These are phyloP conservation scores for Fragum sueziense DNA, from an alignment of 2,888 invertebrate genomes.

Conservation along the genomic window DNA sequence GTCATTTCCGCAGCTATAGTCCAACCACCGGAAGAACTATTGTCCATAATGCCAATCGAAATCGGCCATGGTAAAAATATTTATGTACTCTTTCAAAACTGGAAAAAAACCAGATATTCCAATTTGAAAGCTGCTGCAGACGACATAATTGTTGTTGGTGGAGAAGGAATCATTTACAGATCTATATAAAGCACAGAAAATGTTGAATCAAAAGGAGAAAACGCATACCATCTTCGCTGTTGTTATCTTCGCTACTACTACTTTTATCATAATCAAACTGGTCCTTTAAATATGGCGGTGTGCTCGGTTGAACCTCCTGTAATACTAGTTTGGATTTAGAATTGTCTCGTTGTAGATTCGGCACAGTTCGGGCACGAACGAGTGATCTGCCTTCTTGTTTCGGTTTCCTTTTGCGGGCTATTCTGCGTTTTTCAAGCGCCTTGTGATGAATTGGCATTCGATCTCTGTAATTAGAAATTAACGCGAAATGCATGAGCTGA, in stretches of 20 bases:
- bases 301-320: conserved; percentile 39
- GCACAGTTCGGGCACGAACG: conserved; percentile 39
- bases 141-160: too few species aligned
- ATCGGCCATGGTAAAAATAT: too few species aligned
- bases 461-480: conserved; percentile 62
- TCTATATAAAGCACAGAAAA: too few species aligned
- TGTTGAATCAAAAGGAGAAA: too few species aligned
- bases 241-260: conserved; percentile 56
- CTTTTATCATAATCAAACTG: conserved; percentile 55
- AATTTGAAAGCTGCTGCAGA: too few species aligned
- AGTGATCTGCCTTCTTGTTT: conserved; percentile 35
- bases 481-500: too few species aligned
- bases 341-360: conserved; percentile 30
- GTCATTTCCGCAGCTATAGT: too few species aligned
- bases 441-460: conserved; percentile 67
- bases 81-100: too few species aligned
- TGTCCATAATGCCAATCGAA: too few species aligned
- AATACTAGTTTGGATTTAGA: conserved; percentile 22
- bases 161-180: too few species aligned
- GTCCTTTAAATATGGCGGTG: conserved; percentile 47
- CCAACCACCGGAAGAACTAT: too few species aligned
- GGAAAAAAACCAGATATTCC: too few species aligned
- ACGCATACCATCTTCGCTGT: conserved; percentile 46
- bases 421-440: conserved; percentile 40
- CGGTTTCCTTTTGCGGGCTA: conserved; percentile 44